Conservation (phyloP, 2,888 invertebrate species). For the Serrognathus titanus region DNA sequence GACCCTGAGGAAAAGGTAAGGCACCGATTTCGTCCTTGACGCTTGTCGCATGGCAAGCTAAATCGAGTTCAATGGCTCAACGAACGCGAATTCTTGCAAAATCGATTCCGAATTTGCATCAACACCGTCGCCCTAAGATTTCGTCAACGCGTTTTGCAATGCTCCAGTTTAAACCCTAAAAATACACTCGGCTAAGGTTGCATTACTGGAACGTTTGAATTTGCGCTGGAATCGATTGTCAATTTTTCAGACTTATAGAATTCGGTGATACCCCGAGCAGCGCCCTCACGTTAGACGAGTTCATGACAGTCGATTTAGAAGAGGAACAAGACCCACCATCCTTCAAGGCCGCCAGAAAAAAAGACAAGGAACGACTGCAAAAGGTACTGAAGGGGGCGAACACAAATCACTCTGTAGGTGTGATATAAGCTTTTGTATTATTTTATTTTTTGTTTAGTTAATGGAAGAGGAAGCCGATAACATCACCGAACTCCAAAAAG, state of each 20-base stretch:
- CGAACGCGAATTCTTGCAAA: background rate
- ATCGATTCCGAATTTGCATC: background rate
- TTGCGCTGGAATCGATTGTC: too few relatives aligned
- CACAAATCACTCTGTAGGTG: too few relatives aligned
- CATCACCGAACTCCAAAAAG: slow-evolving; percentile 74
- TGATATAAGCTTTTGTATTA: too few relatives aligned
- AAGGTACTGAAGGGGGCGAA: slow-evolving; percentile 53
- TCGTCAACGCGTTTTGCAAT: too few relatives aligned
- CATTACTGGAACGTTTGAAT: background rate
- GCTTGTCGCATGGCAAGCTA: too few relatives aligned
- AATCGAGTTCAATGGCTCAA: too few relatives aligned
- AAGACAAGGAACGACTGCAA: slow-evolving; percentile 80
- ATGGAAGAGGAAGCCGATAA: slow-evolving; percentile 61
- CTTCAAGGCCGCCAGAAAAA: slow-evolving; percentile 85
- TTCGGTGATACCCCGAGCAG: slow-evolving; percentile 97
- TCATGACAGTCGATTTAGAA: slow-evolving; percentile 93
- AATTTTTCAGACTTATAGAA: slow-evolving; percentile 68
- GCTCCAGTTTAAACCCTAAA: slow-evolving; percentile 1
- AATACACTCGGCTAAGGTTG: background rate
- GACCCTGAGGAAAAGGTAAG: slow-evolving; percentile 79
- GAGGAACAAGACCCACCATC: slow-evolving; percentile 96
- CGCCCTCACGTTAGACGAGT: slow-evolving; percentile 91
- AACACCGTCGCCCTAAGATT: background rate
- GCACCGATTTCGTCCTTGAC: background rate
- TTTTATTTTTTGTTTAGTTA: slow-evolving; percentile 6